Percentiles rank a stretch among this genome's conserved stretches.
Conservation (phyloP, 1,140 invertebrate genomes). For the Bombus pyrosoma region DNA sequence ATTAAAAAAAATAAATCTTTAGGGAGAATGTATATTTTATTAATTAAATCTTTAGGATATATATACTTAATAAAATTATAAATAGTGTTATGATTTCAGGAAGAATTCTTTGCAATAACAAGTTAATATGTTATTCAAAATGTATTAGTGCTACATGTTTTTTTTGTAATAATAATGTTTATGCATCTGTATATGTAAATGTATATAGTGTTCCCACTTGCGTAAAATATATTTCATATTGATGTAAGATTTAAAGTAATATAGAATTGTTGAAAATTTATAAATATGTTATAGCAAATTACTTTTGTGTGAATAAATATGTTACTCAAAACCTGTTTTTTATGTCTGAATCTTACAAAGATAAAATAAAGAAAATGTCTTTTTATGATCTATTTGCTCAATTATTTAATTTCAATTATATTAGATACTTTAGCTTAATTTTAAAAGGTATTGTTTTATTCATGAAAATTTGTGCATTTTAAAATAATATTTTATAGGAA, state of each 20-base stretch:
- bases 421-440: background rate
- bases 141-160: conserved; percentile 51
- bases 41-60: conserved; percentile 22
- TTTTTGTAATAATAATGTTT: conserved; percentile 49
- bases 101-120: conserved; percentile 30
- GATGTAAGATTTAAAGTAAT: conserved; percentile 56
- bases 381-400: too few species aligned
- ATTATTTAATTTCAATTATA: conserved; percentile 4
- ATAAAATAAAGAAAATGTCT: background rate
- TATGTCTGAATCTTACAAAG: background rate
- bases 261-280: conserved; percentile 62
- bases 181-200: conserved; percentile 65
- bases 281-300: conserved; percentile 66
- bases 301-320: conserved; percentile 54
- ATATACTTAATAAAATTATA: conserved; percentile 52
- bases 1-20: conserved; percentile 4
- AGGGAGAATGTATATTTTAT: too few species aligned
- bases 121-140: conserved; percentile 36
- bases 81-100: conserved; percentile 34
- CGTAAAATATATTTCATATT: conserved; percentile 61
- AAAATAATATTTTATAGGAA: background rate
- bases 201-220: conserved; percentile 60
- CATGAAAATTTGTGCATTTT: background rate
- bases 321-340: conserved; percentile 26
- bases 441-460: background rate